Conservation (phyloP, 2,797 vertebrate genomes). For the Eleutherodactylus coqui region DNA sequence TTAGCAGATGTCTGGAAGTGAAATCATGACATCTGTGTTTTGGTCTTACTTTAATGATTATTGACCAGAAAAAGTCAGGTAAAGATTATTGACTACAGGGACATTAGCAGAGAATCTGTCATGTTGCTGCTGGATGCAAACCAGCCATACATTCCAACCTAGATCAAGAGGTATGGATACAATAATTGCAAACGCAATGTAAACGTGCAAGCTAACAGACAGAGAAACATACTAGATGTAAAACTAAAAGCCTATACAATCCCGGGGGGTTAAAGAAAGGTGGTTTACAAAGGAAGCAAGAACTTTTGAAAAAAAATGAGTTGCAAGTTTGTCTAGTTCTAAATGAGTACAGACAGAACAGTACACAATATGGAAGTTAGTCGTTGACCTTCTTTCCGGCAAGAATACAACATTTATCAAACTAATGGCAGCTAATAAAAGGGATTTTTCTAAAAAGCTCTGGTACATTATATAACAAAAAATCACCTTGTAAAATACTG, state of each 20-base stretch:
- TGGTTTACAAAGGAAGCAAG: neutral
- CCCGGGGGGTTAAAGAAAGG: neutral
- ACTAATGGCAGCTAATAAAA: neutral
- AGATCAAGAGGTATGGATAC: neutral
- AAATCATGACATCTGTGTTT: conserved; percentile 13
- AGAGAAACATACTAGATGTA: neutral
- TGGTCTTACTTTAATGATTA: conserved; percentile 8
- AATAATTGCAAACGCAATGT: neutral
- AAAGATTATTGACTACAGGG: neutral
- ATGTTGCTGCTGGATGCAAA: neutral
- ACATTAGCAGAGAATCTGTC: neutral
- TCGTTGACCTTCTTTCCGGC: neutral
- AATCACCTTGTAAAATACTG: too few relatives aligned
- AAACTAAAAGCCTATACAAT: neutral
- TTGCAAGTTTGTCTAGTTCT: neutral
- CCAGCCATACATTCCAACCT: neutral
- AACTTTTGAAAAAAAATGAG: neutral
- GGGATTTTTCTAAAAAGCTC: neutral
- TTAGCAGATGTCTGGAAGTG: conserved; percentile 10
- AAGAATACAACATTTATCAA: neutral
- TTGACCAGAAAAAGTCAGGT: neutral
- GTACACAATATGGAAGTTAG: neutral
- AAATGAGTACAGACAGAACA: neutral
- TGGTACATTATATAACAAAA: too few relatives aligned
- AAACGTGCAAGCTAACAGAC: neutral